A percentile compares a stretch with the other conserved stretches of the same genome.
Conservation (phyloP, 2,797 vertebrate species). For the Peromyscus attwateri region DNA sequence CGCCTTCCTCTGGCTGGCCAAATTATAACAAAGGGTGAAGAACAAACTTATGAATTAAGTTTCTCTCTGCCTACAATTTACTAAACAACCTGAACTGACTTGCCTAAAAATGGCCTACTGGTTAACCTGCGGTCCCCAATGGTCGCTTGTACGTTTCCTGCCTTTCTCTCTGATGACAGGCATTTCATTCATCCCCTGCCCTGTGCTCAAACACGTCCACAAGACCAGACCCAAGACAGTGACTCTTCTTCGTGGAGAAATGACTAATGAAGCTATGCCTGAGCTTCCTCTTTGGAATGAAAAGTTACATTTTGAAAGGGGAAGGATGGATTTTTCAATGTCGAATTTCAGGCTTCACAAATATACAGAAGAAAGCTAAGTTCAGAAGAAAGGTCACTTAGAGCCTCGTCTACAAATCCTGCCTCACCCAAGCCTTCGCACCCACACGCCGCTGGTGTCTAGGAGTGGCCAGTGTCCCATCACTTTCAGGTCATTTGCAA, state of each 20-base stretch:
- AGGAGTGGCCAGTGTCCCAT: neutral
- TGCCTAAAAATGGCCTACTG: neutral
- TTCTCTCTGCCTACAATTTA: neutral
- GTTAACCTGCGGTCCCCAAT: neutral
- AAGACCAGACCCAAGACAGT: neutral
- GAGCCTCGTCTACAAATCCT: neutral
- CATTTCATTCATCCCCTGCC: neutral
- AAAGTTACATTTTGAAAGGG: neutral
- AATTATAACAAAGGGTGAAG: constrained; percentile 37
- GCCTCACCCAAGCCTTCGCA: neutral
- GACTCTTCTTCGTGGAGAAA: constrained; percentile 18
- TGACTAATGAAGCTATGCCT: neutral
- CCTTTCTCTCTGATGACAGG: neutral
- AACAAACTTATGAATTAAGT: constrained; percentile 42
- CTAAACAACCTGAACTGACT: neutral
- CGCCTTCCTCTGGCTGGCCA: neutral
- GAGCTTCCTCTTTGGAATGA: constrained; percentile 27
- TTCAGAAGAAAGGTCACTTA: neutral
- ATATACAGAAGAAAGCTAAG: neutral
- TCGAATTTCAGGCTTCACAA: neutral
- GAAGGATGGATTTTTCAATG: neutral
- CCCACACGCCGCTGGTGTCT: neutral
- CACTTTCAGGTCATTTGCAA: neutral
- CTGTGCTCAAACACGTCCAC: neutral
- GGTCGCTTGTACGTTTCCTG: neutral